These are phyloP conservation scores for Scatophagus argus DNA, from an alignment of 2,113 vertebrate genomes.

Conservation along the genomic window DNA sequence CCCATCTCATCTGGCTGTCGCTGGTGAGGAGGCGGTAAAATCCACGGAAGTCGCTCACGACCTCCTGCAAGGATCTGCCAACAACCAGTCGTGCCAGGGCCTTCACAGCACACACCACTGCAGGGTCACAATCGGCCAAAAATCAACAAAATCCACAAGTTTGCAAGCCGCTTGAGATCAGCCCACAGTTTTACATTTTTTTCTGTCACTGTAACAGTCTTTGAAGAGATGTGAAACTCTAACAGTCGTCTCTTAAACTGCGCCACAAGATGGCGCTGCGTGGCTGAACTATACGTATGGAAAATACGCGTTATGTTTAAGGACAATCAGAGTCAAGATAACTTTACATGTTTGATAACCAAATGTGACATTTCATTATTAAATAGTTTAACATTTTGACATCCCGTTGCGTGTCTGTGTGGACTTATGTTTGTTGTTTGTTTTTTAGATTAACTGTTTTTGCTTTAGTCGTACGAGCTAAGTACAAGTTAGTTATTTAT, in stretches of 20 bases:
- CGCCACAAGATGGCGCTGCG: constrained; percentile 50
- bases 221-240: not conserved
- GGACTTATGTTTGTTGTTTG: not conserved
- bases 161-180: no score
- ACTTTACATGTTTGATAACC: not conserved
- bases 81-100: constrained; percentile 80
- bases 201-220: not conserved
- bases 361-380: not conserved
- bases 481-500: not conserved
- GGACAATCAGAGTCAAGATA: not conserved
- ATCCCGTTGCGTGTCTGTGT: not conserved
- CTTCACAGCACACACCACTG: constrained; percentile 85
- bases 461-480: not conserved
- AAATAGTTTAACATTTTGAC: not conserved
- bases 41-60: constrained; percentile 83
- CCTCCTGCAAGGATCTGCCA: constrained; percentile 83
- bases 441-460: not conserved
- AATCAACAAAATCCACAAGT: no score
- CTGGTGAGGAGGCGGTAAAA: constrained; percentile 87
- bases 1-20: constrained; percentile 87
- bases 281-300: not conserved
- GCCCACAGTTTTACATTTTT: no score
- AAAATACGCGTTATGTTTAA: not conserved
- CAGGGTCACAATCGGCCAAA: constrained; percentile 2
- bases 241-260: no score